phyloP scores from a whole-genome alignment of 1,140 invertebrate species.

The Mylabris phalerata region DNA sequence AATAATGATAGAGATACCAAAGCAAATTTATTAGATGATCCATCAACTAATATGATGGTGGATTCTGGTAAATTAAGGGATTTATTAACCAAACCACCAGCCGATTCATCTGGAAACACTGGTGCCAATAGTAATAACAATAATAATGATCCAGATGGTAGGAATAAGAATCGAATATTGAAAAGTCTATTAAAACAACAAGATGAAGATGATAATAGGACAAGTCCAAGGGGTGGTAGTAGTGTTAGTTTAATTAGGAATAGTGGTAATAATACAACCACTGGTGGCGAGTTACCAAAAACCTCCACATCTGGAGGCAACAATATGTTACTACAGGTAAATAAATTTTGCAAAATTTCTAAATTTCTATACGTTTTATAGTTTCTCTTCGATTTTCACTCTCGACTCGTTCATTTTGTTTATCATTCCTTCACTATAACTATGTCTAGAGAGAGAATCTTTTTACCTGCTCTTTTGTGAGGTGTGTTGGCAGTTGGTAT shows the following conservation, averaged over 20 bases:
- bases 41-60: constrained; percentile 24
- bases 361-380: no score
- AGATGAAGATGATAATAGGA: constrained; percentile 59
- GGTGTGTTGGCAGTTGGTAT: no score
- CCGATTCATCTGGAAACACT: constrained; percentile 55
- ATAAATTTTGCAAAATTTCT: constrained; percentile 4
- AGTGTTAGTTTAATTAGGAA: constrained; percentile 17
- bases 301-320: constrained; percentile 45
- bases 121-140: no score
- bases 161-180: constrained; percentile 56
- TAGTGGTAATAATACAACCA: constrained; percentile 17
- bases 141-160: constrained; percentile 33
- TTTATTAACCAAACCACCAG: constrained; percentile 38
- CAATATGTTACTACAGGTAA: constrained; percentile 71
- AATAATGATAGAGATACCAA: constrained; percentile 38
- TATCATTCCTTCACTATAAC: no score
- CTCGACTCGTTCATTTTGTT: no score
- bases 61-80: constrained; percentile 31
- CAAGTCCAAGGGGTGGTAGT: constrained; percentile 36
- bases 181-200: constrained; percentile 74
- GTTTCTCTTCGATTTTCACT: no score
- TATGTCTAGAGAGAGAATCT: no score
- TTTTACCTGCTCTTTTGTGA: no score
- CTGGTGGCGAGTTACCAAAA: constrained; percentile 36
- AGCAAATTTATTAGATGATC: constrained; percentile 36